phyloP scores from a whole-genome alignment of 2,888 invertebrate genomes.

The Leucozona laternaria region DNA sequence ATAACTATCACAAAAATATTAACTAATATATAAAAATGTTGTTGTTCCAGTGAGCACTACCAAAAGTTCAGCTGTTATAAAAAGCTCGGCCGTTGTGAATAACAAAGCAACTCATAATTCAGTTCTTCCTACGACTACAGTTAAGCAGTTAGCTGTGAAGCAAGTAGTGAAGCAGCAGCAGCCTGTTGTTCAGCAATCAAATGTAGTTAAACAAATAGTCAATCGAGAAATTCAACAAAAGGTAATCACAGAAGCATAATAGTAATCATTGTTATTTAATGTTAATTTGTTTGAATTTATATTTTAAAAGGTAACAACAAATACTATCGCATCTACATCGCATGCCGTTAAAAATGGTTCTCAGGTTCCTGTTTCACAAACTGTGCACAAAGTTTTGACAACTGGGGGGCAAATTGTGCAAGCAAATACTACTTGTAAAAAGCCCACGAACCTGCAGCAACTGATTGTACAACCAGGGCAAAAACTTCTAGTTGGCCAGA shows the following conservation, averaged over 20 bases:
- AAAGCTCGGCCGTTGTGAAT: constrained; percentile 12
- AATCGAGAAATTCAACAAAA: constrained; percentile 78
- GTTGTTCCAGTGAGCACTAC: constrained; percentile 28
- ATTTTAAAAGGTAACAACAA: constrained; percentile 24
- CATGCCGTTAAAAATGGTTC: constrained; percentile 57
- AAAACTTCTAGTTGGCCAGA: constrained; percentile 82
- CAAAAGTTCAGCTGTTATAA: constrained; percentile 38
- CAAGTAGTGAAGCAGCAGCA: constrained; percentile 80
- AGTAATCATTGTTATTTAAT: background rate
- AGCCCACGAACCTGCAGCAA: constrained; percentile 80
- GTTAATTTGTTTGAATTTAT: background rate
- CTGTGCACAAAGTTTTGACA: constrained; percentile 78
- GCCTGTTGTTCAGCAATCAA: constrained; percentile 33
- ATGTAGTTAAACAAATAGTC: constrained; percentile 74
- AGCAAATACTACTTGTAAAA: constrained; percentile 70
- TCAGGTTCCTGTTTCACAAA: constrained; percentile 76
- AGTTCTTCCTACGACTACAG: constrained; percentile 71
- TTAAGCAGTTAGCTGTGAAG: constrained; percentile 81
- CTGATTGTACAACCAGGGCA: constrained; percentile 82
- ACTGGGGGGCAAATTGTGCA: constrained; percentile 74
- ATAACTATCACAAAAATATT: background rate
- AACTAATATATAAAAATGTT: background rate
- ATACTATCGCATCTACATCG: constrained; percentile 66
- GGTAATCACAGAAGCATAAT: constrained; percentile 73
- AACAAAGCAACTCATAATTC: constrained; percentile 54